Conservation (phyloP, 1,140 invertebrate species). For the Drosophila lini region DNA sequence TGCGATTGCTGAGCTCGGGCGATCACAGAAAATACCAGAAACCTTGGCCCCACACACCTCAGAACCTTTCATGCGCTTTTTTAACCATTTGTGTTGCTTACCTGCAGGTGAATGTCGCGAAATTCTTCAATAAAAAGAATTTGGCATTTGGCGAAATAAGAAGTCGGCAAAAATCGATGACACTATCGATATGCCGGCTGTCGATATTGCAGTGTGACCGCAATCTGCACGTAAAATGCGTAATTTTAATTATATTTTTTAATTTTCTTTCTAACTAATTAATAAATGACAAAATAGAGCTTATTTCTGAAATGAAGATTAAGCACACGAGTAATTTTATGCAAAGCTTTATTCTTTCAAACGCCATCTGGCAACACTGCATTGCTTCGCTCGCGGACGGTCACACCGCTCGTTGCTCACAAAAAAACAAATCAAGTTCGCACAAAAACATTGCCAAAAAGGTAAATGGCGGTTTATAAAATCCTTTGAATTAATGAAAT, state of each 20-base stretch:
- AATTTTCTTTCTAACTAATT: background rate
- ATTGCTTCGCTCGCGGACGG: constrained; percentile 7
- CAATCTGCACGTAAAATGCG: background rate
- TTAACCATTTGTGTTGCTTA: background rate
- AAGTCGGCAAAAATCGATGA: background rate
- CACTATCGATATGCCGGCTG: background rate
- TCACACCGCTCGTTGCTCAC: constrained; percentile 23
- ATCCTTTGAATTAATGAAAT: background rate
- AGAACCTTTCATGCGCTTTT: background rate
- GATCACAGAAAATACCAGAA: background rate
- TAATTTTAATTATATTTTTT: background rate
- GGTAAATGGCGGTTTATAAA: constrained; percentile 39
- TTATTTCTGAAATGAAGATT: background rate
- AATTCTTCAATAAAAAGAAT: constrained; percentile 22
- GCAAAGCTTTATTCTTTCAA: background rate
- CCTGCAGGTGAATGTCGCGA: constrained; percentile 4
- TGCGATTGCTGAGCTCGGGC: too few species aligned
- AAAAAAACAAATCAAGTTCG: constrained; percentile 48
- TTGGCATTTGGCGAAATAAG: constrained; percentile 19
- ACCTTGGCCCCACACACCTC: too few species aligned
- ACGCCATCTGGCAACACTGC: background rate
- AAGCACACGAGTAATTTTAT: background rate
- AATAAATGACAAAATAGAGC: background rate
- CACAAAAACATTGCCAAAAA: constrained; percentile 63
- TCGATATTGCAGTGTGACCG: background rate